These are phyloP conservation scores for Halictus quadricinctus DNA, from an alignment of 2,888 invertebrate species.

Conservation along the genomic window DNA sequence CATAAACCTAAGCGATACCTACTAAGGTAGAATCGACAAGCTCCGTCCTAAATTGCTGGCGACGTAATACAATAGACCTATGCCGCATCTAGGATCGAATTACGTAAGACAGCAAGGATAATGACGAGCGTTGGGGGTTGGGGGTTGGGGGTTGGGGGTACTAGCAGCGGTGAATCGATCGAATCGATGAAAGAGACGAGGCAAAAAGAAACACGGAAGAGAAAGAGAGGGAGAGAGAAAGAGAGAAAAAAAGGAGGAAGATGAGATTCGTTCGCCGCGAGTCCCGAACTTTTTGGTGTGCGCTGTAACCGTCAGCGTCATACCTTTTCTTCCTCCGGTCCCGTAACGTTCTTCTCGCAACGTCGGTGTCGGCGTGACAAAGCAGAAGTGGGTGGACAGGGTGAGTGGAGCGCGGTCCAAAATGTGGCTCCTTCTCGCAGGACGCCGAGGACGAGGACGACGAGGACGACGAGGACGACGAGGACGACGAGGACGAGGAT, in stretches of 20 bases:
- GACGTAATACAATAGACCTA: conserved; percentile 43
- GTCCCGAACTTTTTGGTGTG: conserved; percentile 49
- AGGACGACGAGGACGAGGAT: conserved; percentile 65
- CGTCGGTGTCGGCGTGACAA: conserved; percentile 68
- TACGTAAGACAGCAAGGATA: conserved; percentile 54
- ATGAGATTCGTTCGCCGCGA: conserved; percentile 16
- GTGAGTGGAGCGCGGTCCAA: conserved; percentile 71
- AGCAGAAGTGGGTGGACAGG: conserved; percentile 68
- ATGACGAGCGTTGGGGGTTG: conserved; percentile 37
- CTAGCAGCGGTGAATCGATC: conserved; percentile 27
- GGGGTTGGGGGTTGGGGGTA: not conserved
- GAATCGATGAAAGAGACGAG: conserved; percentile 22
- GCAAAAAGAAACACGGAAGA: not conserved
- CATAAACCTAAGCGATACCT: not conserved
- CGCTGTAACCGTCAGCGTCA: conserved; percentile 62
- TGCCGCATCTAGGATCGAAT: conserved; percentile 41
- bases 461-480: conserved; percentile 60
- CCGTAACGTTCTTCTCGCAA: conserved; percentile 53
- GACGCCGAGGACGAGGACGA: conserved; percentile 67
- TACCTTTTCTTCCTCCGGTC: conserved; percentile 44
- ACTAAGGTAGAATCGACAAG: not conserved
- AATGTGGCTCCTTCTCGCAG: conserved; percentile 73
- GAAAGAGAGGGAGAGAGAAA: not conserved
- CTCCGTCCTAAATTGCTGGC: conserved; percentile 24
- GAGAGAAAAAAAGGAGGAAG: not conserved